Conservation (phyloP, 2,888 invertebrate species). For the Acronicta aceris region DNA sequence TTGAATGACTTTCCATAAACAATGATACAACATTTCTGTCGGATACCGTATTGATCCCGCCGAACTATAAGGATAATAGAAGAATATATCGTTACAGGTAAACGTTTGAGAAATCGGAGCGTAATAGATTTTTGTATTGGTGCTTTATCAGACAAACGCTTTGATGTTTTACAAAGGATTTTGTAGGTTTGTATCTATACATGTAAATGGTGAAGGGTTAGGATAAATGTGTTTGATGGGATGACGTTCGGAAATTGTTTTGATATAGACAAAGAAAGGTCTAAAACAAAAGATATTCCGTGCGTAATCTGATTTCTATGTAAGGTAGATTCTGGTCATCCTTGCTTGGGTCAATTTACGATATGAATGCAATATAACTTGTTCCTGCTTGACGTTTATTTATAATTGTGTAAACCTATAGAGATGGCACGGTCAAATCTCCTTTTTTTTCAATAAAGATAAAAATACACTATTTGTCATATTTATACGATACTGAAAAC, state of each 20-base stretch:
- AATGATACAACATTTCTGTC: slow-evolving; percentile 77
- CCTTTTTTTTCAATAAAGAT: too few relatives aligned
- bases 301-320: neutral
- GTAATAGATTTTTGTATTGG: slow-evolving; percentile 53
- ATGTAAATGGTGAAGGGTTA: slow-evolving; percentile 6
- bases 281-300: neutral
- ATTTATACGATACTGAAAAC: too few relatives aligned
- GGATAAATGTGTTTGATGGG: slow-evolving; percentile 19
- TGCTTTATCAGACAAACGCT: slow-evolving; percentile 38
- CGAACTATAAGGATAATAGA: slow-evolving; percentile 67
- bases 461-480: too few relatives aligned
- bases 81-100: slow-evolving; percentile 56
- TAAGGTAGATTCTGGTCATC: too few relatives aligned
- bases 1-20: slow-evolving; percentile 85
- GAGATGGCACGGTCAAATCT: too few relatives aligned
- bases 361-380: too few relatives aligned
- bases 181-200: slow-evolving; percentile 31
- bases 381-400: too few relatives aligned
- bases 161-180: slow-evolving; percentile 55
- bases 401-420: too few relatives aligned
- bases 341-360: too few relatives aligned
- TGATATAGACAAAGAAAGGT: slow-evolving; percentile 20
- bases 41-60: slow-evolving; percentile 57
- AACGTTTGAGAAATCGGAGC: slow-evolving; percentile 53
- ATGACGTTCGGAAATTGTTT: slow-evolving; percentile 37